phyloP scores from a whole-genome alignment of 2,113 vertebrate species.

The Plecotus auritus region DNA sequence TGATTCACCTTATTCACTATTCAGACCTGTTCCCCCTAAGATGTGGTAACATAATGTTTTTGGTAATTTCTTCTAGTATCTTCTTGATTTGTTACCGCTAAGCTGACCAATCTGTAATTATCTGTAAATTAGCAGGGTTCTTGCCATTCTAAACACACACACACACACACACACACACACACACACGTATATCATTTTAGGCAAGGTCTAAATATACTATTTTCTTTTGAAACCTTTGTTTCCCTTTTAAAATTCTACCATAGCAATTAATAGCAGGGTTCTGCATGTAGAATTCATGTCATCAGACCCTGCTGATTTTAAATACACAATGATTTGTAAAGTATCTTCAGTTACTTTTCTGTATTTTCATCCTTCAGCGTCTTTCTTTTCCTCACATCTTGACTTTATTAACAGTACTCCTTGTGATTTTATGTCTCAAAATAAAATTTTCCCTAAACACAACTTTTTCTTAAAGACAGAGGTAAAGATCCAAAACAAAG shows the following conservation, averaged over 20 bases:
- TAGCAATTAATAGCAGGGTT: neutral
- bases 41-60: neutral
- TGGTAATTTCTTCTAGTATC: slow-evolving; percentile 13
- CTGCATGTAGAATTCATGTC: neutral
- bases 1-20: slow-evolving; percentile 50
- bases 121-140: neutral
- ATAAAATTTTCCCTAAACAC: neutral
- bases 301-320: neutral
- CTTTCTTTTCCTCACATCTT: neutral
- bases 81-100: slow-evolving; percentile 24
- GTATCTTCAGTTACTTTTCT: neutral
- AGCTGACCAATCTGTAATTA: neutral
- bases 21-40: slow-evolving; percentile 1
- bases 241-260: neutral
- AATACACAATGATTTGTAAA: neutral
- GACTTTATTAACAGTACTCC: neutral
- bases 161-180: too few relatives aligned
- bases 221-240: neutral
- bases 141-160: neutral
- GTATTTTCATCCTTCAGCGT: neutral
- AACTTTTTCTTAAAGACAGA: neutral
- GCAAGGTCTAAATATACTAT: neutral
- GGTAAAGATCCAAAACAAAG: neutral
- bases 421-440: neutral
- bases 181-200: neutral